Base-by-base conservation (phyloP, 1,140 invertebrate species). In the Gryllus bimaculatus region DNA sequence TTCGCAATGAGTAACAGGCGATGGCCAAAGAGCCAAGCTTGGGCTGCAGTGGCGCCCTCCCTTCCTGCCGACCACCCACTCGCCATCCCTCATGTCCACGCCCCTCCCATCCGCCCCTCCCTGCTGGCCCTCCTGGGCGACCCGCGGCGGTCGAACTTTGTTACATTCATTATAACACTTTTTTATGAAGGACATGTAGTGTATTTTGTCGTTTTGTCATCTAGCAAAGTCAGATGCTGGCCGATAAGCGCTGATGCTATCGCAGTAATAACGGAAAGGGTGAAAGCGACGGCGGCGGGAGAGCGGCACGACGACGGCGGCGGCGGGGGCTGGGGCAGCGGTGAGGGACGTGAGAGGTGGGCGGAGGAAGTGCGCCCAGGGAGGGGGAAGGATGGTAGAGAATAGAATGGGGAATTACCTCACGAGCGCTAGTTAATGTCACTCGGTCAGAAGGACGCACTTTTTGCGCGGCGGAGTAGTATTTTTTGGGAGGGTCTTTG, bases 111-210 rank as follows among this genome's bases (percentile, higher is more conserved):
- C 10, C 7, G 54, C 54, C 54, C 54, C 54, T 1, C 18, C 54
- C 54, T 66, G 10, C 54, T 7, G 10, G 10, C 54, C 54, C 10
- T 18, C 10, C 54, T 18, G 54, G 18, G 54, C 18, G 10, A 18
- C 54, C 54, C 54, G 54, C 54, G 18, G 54, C 54, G 54, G 54
- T 66, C 54, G 54, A 66, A 66, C 54, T 66, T 66, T 10, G 54
- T 66, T 66, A 66, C 54, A 66, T 66, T 66, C 54, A 66, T 66
- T 66, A 66, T 66, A 66, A 66, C 54, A 66, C 54, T 66, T 66
- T 66, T 66, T 66, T 66, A 1, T 66, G 54, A 66, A 66, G 54
- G 54, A 66, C 54, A 66, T 66, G 54, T 66, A 18, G 54, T 66
- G 54, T 66, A 66, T 66, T 66, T 66, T 66, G 54, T 66, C 54